phyloP scores from a whole-genome alignment of 2,113 vertebrate genomes.

The Elephantulus edwardii region DNA sequence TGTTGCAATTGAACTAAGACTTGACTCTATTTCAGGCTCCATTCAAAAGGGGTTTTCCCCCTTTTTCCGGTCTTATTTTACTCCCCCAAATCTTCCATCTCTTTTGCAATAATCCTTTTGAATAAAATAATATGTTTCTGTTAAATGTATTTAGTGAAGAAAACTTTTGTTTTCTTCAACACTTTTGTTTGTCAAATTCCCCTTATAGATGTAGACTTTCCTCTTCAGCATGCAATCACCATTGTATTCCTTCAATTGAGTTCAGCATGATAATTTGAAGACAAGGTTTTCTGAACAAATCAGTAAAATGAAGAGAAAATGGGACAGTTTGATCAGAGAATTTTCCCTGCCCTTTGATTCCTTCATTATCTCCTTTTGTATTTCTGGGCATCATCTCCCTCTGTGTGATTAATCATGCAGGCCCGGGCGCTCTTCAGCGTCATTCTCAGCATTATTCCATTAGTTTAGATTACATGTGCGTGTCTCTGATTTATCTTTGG shows the following conservation, averaged over 20 bases:
- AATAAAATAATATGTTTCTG: background rate
- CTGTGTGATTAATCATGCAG: background rate
- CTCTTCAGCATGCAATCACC: background rate
- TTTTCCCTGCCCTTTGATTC: background rate
- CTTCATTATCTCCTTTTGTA: background rate
- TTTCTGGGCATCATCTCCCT: background rate
- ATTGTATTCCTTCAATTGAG: background rate
- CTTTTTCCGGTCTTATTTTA: background rate
- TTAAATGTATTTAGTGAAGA: background rate
- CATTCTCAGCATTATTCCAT: background rate
- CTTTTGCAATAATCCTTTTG: background rate
- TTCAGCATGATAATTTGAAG: background rate
- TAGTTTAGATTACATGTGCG: conserved; percentile 6
- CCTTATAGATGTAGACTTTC: background rate
- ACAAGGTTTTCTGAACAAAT: background rate
- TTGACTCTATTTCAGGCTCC: background rate
- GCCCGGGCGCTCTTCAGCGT: background rate
- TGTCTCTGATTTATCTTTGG: background rate
- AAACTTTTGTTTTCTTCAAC: background rate
- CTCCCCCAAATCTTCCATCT: background rate
- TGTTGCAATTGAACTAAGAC: background rate
- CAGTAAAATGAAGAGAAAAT: background rate
- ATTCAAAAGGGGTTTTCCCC: background rate
- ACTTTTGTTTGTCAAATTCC: background rate
- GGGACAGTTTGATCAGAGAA: background rate